phyloP scores from a whole-genome alignment of 2,797 vertebrate species.

The Pseudomugil gertrudae region DNA sequence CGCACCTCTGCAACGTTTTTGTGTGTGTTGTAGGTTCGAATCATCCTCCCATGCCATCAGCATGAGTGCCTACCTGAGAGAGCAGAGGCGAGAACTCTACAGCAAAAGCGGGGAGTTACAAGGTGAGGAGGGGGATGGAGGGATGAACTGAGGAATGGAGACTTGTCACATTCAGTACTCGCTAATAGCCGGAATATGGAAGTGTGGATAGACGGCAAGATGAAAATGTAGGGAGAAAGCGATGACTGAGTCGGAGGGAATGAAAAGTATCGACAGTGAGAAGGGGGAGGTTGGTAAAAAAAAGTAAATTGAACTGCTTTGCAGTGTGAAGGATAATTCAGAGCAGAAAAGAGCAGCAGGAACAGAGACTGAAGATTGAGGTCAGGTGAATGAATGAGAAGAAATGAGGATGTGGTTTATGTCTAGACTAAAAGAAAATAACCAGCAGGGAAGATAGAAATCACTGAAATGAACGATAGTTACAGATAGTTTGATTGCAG shows the following conservation, averaged over 20 bases:
- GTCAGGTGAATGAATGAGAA: slow-evolving; percentile 15
- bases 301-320: slow-evolving; percentile 16
- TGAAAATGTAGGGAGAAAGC: background rate
- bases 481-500: background rate
- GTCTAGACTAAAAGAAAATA: background rate
- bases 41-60: slow-evolving; percentile 98
- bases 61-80: slow-evolving; percentile 96
- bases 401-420: background rate
- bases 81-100: slow-evolving; percentile 96
- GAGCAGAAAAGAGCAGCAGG: slow-evolving; percentile 29
- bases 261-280: slow-evolving; percentile 35
- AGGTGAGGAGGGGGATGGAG: slow-evolving; percentile 80
- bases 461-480: background rate
- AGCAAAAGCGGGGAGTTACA: slow-evolving; percentile 96
- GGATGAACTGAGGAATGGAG: background rate
- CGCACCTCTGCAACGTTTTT: slow-evolving; percentile 10
- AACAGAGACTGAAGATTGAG: slow-evolving; percentile 9
- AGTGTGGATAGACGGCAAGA: slow-evolving; percentile 12
- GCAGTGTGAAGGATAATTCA: slow-evolving; percentile 14
- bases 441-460: background rate
- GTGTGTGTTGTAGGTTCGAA: slow-evolving; percentile 86
- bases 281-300: slow-evolving; percentile 7
- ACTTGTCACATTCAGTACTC: background rate
- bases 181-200: slow-evolving; percentile 21
- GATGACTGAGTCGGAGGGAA: slow-evolving; percentile 18